These are phyloP conservation scores for Daboia siamensis DNA, from an alignment of 2,113 vertebrate species.

Conservation along the genomic window DNA sequence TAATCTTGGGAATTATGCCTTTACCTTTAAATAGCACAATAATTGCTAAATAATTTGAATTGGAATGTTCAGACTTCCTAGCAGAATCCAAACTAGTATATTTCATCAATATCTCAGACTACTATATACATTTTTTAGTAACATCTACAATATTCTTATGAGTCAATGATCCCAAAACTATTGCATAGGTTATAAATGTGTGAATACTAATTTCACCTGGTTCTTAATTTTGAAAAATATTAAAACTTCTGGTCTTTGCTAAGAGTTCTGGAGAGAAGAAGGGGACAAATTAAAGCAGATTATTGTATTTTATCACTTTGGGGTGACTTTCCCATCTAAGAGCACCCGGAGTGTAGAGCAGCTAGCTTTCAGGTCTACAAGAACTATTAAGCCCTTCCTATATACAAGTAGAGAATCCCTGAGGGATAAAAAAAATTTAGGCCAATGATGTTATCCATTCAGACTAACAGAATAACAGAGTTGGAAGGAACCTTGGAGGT, in stretches of 20 bases:
- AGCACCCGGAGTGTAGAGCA: background rate
- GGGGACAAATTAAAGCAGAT: background rate
- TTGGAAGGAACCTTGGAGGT: too few species aligned
- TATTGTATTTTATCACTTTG: background rate
- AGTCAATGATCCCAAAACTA: background rate
- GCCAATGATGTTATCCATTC: background rate
- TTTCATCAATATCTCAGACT: background rate
- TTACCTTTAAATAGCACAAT: background rate
- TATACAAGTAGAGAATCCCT: background rate
- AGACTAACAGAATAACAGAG: too few species aligned
- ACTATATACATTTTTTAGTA: background rate
- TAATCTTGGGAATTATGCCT: background rate
- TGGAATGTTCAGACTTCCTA: background rate
- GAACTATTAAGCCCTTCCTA: background rate
- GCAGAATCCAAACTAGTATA: background rate
- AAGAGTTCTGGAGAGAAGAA: background rate
- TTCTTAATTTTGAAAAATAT: background rate
- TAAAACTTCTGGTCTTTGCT: background rate
- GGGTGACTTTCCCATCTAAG: background rate
- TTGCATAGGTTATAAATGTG: background rate
- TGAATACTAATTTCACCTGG: background rate
- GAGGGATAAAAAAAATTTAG: background rate
- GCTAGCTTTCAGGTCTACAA: background rate
- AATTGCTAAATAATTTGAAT: background rate
- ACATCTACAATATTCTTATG: background rate